These are phyloP conservation scores for Thripadectes ignobilis DNA, from an alignment of 2,797 vertebrate species.

Conservation along the genomic window DNA sequence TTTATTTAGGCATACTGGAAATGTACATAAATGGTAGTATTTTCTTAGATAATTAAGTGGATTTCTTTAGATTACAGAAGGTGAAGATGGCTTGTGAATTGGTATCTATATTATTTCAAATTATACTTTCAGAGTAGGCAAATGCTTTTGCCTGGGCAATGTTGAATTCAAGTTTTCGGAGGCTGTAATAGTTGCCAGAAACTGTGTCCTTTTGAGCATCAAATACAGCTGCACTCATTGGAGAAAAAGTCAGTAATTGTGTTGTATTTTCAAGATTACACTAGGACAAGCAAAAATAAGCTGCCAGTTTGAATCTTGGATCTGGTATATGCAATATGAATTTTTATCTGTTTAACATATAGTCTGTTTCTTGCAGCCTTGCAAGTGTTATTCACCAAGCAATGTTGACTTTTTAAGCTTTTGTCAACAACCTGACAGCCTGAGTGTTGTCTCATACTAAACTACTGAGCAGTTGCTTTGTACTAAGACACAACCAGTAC, in stretches of 20 bases:
- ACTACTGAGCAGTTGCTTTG: background rate
- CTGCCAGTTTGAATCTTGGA: background rate
- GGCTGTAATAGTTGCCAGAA: background rate
- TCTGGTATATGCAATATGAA: fast-evolving
- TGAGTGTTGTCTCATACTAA: background rate
- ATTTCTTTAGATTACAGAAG: background rate
- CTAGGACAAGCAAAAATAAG: background rate
- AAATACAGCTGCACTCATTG: background rate
- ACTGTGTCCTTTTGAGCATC: background rate
- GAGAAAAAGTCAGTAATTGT: background rate
- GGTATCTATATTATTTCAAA: background rate
- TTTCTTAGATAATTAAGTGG: background rate
- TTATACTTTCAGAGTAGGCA: background rate
- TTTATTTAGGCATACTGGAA: background rate
- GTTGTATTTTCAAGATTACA: background rate
- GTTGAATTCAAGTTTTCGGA: background rate
- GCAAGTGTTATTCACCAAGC: background rate
- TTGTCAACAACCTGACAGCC: background rate
- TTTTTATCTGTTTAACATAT: background rate
- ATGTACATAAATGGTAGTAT: background rate
- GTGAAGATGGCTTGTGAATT: background rate
- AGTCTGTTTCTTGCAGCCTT: background rate
- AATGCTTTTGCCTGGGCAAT: background rate
- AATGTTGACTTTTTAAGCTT: background rate
- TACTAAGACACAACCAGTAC: background rate